Evolutionary conservation across 1,140 invertebrate species (phyloP), one percentile per base, ranked within the genome.

Genomic region (Apis cerana): DNA sequence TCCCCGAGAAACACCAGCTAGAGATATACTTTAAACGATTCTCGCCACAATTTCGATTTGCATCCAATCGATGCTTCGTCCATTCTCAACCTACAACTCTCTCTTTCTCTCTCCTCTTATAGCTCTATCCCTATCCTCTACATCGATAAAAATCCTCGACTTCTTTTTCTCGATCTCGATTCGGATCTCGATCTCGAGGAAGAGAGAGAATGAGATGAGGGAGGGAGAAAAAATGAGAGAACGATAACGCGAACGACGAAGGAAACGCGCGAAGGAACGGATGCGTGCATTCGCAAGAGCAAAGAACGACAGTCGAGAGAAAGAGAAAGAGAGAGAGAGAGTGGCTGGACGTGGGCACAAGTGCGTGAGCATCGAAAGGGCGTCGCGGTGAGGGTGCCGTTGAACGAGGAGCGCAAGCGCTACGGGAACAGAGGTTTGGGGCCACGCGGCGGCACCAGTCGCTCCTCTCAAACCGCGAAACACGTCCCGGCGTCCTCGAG

Each of bases 371-470:
- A 52, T 85, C 58, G 56, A n/a, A 80, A 74, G 77, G 74, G 62
- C 43, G 76, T 75, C 84, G 76, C 82, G 86, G 81, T 23, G 86
- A 77, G 85, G 86, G 85, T 87, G 85, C 81, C 68, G 85, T 75
- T 81, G 86, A 67, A 80, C 54, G 86, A 68, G 69, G 64, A 64
- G 84, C 88, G 88, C 88, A 88, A 65, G 88, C 88, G 88, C 84
- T 52, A 83, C 75, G 58, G 61, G 64, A 77, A 64, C 78, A 81
- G 81, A 85, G 88, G 86, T 89, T 89, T 89, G 72, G 84, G 84
- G 88, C 84, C 88, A 89, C 88, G 88, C 88, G 88, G 88, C 88
- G 84, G 84, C 85, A 83, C 84, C 86, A 89, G 88, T 89, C 84
- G 84, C 70, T 82, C 84, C 71, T 86, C 88, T 81, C 85, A 89